Evolutionary conservation across 2,113 vertebrate genomes (phyloP), one percentile per base, ranked within the genome.

Genomic region (Lampris incognitus): DNA sequence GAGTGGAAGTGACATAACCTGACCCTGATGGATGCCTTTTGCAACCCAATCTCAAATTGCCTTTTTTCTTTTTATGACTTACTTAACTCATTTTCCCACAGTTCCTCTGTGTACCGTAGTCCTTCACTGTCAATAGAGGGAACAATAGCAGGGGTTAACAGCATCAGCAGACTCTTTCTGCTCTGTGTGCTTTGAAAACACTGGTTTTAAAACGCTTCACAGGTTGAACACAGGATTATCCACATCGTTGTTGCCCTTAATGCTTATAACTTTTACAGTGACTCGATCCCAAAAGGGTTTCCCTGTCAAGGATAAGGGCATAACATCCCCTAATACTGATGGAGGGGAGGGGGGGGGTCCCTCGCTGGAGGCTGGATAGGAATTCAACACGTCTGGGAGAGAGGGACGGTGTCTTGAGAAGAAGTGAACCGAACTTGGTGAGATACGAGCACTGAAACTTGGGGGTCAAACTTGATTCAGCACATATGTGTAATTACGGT

Each of bases 181-280:
- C 4, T 66, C 51, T 67, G 66, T 80, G 41, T 88, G 73, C 76
- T 85, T 77, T 81, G 78, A 58, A 79, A 84, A 88, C 84, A 72
- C 66, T 54, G 65, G 6, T 76, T 88, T 70, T 67, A 54, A 74
- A 38, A 78, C 2, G 37, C 59, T 69, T 73, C 48, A 60, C 71
- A 38, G 41, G 74, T 74, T 67, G 11, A 76, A 76, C 42, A 63
- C 68, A 61, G 49, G 39, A 66, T 78, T 55, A 82, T 74, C 66
- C 56, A 72, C 72, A 52, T n/a, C 61, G 9, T 40, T 57, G 44
- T 69, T 56, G 41, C 66, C 62, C 36, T 62, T 38, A 61, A 44
- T 6, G 76, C 60, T 60, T 69, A 52, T 72, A 48, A 69, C 59
- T 57, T 58, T 78, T 8, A 24, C 1, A 6, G 60, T 49, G 39